Evolutionary conservation across 2,113 vertebrate genomes (phyloP).

Genomic region (Chaetura pelagica): DNA sequence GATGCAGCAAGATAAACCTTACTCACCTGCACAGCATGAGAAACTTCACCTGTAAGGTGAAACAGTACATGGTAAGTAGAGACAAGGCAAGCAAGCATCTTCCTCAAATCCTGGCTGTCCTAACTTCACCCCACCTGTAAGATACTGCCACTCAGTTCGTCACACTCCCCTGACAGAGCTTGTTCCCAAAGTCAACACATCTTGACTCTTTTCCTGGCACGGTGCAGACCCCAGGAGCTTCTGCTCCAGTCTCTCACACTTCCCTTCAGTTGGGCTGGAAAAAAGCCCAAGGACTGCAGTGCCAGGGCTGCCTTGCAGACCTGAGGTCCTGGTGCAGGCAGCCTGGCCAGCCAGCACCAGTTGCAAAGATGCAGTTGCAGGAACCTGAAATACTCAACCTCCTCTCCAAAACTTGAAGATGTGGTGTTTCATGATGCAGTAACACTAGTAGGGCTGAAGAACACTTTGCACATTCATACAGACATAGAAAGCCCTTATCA

Average conservation of each 20-base stretch:
- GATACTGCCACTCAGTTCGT: not conserved
- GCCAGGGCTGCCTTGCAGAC: not conserved
- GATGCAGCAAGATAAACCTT: not conserved
- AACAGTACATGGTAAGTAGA: slow-evolving; percentile 36
- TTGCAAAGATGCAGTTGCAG: not conserved
- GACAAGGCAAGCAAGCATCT: not conserved
- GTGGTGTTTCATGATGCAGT: not conserved
- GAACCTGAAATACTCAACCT: not conserved
- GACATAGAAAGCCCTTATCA: not conserved
- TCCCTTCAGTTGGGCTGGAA: not conserved
- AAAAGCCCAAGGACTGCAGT: not conserved
- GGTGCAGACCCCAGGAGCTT: not conserved
- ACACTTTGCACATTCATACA: not conserved
- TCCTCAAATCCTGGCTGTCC: not conserved
- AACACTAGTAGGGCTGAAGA: not conserved
- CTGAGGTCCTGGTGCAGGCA: not conserved
- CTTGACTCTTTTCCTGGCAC: not conserved
- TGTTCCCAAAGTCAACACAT: not conserved
- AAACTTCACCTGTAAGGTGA: slow-evolving; percentile 68
- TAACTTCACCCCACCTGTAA: not conserved
- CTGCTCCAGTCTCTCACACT: not conserved
- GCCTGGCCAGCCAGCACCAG: not conserved
- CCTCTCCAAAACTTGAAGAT: not conserved
- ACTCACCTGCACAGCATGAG: slow-evolving; percentile 70
- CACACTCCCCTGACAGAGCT: not conserved